These are phyloP conservation scores for Dicranocentrus wangi DNA, from an alignment of 2,888 invertebrate genomes.

Conservation along the genomic window DNA sequence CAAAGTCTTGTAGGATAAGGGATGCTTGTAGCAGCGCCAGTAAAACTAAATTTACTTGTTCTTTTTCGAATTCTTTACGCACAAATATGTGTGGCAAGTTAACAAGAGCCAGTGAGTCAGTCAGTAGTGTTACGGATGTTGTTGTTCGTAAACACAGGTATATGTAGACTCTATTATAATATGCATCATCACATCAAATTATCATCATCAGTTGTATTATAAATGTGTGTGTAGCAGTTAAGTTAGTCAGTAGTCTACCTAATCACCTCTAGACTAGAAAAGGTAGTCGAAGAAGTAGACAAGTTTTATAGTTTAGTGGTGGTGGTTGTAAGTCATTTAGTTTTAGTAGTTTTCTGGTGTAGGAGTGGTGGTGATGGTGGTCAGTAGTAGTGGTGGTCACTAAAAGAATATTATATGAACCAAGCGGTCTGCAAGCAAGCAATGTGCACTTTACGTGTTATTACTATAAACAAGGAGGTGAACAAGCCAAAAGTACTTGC, in stretches of 20 bases:
- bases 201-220: neutral
- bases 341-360: slow-evolving; percentile 12
- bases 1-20: no score
- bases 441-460: neutral
- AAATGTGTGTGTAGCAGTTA: no score
- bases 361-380: slow-evolving; percentile 17
- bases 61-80: slow-evolving; percentile 36
- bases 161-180: slow-evolving; percentile 20
- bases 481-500: neutral
- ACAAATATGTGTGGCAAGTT: slow-evolving; percentile 11
- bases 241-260: neutral
- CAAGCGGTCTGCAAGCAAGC: neutral
- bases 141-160: slow-evolving; percentile 16
- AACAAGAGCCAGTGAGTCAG: slow-evolving; percentile 50
- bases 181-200: slow-evolving; percentile 13
- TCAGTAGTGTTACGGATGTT: slow-evolving; percentile 55
- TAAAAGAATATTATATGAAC: neutral
- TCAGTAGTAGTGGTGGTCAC: neutral
- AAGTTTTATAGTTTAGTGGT: slow-evolving; percentile 4
- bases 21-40: slow-evolving; percentile 30
- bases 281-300: neutral
- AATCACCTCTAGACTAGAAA: slow-evolving; percentile 29
- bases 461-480: neutral
- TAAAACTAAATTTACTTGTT: slow-evolving; percentile 41
- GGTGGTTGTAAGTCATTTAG: slow-evolving; percentile 7